phyloP scores from a whole-genome alignment of 2,113 vertebrate genomes.

The Marmota monax region DNA sequence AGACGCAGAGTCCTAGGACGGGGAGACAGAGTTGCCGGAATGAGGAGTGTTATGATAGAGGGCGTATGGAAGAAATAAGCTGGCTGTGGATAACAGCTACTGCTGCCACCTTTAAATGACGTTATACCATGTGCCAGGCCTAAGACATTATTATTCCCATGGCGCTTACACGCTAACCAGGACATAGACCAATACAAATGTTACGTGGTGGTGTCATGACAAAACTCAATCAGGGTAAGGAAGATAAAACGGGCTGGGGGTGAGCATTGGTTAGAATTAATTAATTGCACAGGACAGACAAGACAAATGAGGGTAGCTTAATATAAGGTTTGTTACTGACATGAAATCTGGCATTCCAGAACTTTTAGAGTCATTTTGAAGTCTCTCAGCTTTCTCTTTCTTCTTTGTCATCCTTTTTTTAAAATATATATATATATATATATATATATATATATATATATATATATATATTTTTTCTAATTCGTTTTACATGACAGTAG shows the following conservation, averaged over 20 bases:
- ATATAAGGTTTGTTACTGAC: not conserved
- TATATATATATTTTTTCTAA: no score
- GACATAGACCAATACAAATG: not conserved
- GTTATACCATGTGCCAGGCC: not conserved
- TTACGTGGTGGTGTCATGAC: not conserved
- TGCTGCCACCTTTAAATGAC: not conserved
- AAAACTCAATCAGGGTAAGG: not conserved
- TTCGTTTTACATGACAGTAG: no score
- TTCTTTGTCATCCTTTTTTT: not conserved
- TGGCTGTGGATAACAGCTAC: not conserved
- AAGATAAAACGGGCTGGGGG: not conserved
- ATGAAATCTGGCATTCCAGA: not conserved
- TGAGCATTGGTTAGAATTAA: not conserved
- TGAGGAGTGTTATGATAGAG: not conserved
- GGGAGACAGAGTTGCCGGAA: not conserved
- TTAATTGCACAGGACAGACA: not conserved
- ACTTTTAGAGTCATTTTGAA: not conserved
- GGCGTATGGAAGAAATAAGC: not conserved
- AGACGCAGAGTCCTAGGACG: not conserved
- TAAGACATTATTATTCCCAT: not conserved
- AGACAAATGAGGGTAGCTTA: not conserved
- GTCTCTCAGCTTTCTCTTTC: not conserved
- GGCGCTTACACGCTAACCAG: not conserved
- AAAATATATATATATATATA: no score
- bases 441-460: no score